Evolutionary conservation across 2,888 invertebrate genomes (phyloP).

Genomic region (Acrobasis consociella): DNA sequence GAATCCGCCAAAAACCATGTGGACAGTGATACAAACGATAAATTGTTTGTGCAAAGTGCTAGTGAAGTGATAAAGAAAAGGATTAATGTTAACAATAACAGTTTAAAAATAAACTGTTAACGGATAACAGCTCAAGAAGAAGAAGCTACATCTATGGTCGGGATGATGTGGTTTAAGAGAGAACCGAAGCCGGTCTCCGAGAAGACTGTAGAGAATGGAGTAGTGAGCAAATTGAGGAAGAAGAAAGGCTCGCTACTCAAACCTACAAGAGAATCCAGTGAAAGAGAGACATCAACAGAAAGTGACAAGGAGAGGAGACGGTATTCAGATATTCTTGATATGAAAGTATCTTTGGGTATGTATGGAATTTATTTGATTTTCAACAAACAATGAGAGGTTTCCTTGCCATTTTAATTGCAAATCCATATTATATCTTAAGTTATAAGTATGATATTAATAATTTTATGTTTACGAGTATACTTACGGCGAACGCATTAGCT

Average conservation of each 20-base stretch:
- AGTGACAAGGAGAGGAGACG: slow-evolving; percentile 74
- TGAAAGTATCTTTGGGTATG: slow-evolving; percentile 72
- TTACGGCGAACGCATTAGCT: slow-evolving; percentile 15
- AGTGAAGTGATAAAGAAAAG: slow-evolving; percentile 27
- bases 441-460: background rate
- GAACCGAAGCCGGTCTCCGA: slow-evolving; percentile 68
- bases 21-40: slow-evolving; percentile 26
- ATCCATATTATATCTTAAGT: background rate
- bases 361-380: slow-evolving; percentile 27
- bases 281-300: slow-evolving; percentile 74
- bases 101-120: slow-evolving; percentile 17
- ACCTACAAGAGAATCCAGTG: slow-evolving; percentile 72
- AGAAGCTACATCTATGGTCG: slow-evolving; percentile 44
- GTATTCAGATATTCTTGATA: slow-evolving; percentile 74
- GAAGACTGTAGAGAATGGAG: slow-evolving; percentile 63
- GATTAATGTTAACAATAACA: slow-evolving; percentile 10
- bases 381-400: slow-evolving; percentile 32
- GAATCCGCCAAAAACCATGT: slow-evolving; percentile 29
- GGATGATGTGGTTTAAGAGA: slow-evolving; percentile 79
- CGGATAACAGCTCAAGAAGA: slow-evolving; percentile 25
- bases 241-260: slow-evolving; percentile 68
- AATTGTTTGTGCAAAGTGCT: slow-evolving; percentile 12
- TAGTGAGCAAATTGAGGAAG: slow-evolving; percentile 64
- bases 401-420: slow-evolving; percentile 42
- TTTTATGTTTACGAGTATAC: background rate